phyloP scores from a whole-genome alignment of 2,888 invertebrate genomes.

The Vannuccia rotundouncinata region DNA sequence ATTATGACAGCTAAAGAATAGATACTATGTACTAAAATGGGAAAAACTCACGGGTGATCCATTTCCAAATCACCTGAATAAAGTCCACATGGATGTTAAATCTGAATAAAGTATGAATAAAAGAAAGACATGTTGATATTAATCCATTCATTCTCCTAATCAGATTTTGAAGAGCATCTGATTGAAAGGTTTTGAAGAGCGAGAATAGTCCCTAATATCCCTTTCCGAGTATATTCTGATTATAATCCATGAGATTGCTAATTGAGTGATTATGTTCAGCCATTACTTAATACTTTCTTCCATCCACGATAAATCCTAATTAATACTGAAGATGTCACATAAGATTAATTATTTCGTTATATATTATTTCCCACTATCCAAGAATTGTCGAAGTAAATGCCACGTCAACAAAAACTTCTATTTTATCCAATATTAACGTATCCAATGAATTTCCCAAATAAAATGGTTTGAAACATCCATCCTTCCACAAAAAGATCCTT shows the following conservation, averaged over 20 bases:
- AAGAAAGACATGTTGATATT: background rate
- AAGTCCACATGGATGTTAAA: background rate
- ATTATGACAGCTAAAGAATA: too few relatives aligned
- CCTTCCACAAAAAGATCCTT: background rate
- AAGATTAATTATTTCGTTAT: background rate
- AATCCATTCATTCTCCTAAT: background rate
- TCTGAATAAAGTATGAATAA: background rate
- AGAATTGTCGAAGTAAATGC: background rate
- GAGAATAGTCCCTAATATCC: too few relatives aligned
- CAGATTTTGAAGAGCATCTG: background rate
- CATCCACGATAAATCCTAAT: too few relatives aligned
- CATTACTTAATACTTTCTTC: too few relatives aligned
- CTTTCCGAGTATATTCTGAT: too few relatives aligned
- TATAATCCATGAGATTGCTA: too few relatives aligned
- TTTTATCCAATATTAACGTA: slow-evolving; percentile 26
- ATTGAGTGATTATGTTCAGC: too few relatives aligned
- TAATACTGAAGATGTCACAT: too few relatives aligned
- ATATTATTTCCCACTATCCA: background rate
- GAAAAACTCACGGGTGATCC: slow-evolving; percentile 11
- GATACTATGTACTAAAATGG: slow-evolving; percentile 19
- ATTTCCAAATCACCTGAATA: slow-evolving; percentile 13
- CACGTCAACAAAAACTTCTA: background rate
- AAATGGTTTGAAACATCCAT: background rate
- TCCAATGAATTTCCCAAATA: background rate
- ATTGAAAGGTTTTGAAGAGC: too few relatives aligned